Conservation (phyloP, 2,888 invertebrate genomes). For the Antitype chi region DNA sequence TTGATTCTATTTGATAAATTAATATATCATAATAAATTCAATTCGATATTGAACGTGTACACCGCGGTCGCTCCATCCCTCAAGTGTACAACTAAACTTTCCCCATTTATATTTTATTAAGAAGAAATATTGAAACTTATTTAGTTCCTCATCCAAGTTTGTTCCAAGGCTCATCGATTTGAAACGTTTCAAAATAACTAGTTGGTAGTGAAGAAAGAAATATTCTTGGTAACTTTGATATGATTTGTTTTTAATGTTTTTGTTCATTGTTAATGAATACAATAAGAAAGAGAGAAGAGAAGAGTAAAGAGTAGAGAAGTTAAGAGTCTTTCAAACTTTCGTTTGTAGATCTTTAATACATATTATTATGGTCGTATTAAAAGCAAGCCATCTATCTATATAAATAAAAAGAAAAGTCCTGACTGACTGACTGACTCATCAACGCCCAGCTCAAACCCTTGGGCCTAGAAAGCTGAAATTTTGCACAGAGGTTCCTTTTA, state of each 20-base stretch:
- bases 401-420: too few species aligned
- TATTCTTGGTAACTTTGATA: slow-evolving; percentile 43
- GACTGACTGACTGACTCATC: too few species aligned
- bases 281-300: not conserved
- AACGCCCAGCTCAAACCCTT: too few species aligned
- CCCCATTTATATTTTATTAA: slow-evolving; percentile 86
- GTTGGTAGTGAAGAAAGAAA: slow-evolving; percentile 51
- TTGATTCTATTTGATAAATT: slow-evolving; percentile 50
- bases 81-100: slow-evolving; percentile 78
- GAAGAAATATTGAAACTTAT: slow-evolving; percentile 83
- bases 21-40: slow-evolving; percentile 60
- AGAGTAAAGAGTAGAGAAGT: not conserved
- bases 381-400: not conserved
- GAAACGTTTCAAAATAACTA: slow-evolving; percentile 74
- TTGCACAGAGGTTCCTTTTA: too few species aligned
- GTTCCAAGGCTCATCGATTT: slow-evolving; percentile 83
- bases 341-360: not conserved
- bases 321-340: not conserved
- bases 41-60: slow-evolving; percentile 61
- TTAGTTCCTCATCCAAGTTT: slow-evolving; percentile 83
- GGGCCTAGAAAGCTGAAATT: too few species aligned
- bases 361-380: not conserved
- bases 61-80: slow-evolving; percentile 62
- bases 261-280: slow-evolving; percentile 4
- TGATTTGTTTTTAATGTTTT: slow-evolving; percentile 39